These are phyloP conservation scores for Neodiprion fabricii DNA, from an alignment of 1,140 invertebrate species.

Conservation along the genomic window DNA sequence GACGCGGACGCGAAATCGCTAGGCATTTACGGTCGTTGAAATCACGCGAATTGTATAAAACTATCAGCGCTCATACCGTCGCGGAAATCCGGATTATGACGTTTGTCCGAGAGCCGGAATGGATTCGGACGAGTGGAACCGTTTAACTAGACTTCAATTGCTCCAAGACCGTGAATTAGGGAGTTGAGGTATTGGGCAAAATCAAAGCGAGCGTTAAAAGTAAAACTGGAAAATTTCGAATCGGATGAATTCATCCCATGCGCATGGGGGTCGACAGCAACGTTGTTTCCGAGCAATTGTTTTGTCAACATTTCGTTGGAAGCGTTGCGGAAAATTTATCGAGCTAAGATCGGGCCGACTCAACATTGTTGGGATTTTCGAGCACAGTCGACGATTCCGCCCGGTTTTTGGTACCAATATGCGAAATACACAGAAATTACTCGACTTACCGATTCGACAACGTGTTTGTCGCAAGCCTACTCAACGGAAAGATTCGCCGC, in stretches of 20 bases:
- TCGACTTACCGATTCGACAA: conserved; percentile 34
- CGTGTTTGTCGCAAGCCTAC: conserved; percentile 33
- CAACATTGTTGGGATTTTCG: background rate
- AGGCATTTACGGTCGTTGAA: too few relatives aligned
- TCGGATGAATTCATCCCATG: conserved; percentile 23
- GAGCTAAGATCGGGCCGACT: background rate
- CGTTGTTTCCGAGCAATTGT: conserved; percentile 29
- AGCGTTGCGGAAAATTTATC: conserved; percentile 30
- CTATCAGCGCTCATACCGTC: too few relatives aligned
- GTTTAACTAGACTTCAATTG: too few relatives aligned
- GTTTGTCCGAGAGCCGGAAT: too few relatives aligned
- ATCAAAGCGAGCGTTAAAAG: conserved; percentile 58
- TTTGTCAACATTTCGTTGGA: conserved; percentile 26
- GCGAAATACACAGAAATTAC: conserved; percentile 13
- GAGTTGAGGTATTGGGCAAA: conserved; percentile 75
- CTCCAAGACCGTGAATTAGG: conserved; percentile 64
- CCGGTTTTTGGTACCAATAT: background rate
- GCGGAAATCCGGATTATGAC: too few relatives aligned
- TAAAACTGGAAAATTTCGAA: conserved; percentile 17
- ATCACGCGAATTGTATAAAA: too few relatives aligned
- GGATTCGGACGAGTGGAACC: too few relatives aligned
- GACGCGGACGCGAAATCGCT: too few relatives aligned
- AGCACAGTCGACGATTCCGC: background rate
- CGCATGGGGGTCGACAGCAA: conserved; percentile 27
- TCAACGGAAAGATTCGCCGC: conserved; percentile 30